Evolutionary conservation across 2,797 vertebrate species (phyloP).

Genomic region (Schizopygopsis pylzovi): DNA sequence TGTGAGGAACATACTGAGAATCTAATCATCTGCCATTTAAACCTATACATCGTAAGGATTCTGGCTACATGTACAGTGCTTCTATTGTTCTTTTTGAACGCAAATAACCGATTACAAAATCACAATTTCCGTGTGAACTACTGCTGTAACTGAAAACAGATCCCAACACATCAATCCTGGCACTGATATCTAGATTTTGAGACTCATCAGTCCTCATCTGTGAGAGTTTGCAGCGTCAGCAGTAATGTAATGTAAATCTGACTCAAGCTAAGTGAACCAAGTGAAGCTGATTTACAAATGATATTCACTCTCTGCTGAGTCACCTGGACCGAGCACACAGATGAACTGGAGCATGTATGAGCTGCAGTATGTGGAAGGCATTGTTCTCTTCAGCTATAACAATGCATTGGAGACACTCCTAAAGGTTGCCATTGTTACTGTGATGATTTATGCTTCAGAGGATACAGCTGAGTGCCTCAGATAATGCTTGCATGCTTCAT

Average conservation of each 20-base stretch:
- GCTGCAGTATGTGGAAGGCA: not conserved
- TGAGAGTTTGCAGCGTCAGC: not conserved
- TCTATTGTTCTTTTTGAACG: not conserved
- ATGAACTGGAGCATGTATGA: not conserved
- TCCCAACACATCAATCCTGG: not conserved
- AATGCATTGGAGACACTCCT: not conserved
- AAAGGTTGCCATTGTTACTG: not conserved
- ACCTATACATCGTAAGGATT: not conserved
- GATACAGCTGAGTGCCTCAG: not conserved
- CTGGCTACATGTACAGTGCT: not conserved
- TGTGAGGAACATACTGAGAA: not conserved
- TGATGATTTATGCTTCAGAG: not conserved
- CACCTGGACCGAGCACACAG: not conserved
- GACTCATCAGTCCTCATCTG: not conserved
- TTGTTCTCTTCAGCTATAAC: not conserved
- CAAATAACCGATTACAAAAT: not conserved
- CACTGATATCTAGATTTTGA: not conserved
- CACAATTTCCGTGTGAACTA: not conserved
- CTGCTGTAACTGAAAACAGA: slow-evolving; percentile 7
- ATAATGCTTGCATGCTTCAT: not conserved
- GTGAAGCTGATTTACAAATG: not conserved
- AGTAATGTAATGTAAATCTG: not conserved
- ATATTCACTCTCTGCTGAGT: not conserved
- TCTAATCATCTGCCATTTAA: not conserved
- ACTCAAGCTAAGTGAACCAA: not conserved